These are phyloP conservation scores for Mico argentatus DNA, from an alignment of 2,797 vertebrate genomes.

Conservation along the genomic window DNA sequence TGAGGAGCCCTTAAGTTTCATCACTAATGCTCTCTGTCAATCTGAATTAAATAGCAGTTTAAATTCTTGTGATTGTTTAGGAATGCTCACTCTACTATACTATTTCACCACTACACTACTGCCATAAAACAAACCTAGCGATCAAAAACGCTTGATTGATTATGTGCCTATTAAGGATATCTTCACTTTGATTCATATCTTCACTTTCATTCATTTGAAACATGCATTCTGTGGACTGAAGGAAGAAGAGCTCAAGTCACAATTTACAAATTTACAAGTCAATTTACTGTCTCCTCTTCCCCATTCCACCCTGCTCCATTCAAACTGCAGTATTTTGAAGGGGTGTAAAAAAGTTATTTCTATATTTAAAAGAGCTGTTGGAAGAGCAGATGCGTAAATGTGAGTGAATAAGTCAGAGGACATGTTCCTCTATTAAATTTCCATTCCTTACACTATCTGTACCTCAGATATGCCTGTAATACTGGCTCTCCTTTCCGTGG, in stretches of 20 bases:
- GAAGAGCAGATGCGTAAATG: not conserved
- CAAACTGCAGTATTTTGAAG: not conserved
- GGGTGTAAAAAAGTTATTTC: not conserved
- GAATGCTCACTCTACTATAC: not conserved
- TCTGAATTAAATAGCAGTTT: constrained; percentile 41
- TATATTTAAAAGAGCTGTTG: not conserved
- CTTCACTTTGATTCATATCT: constrained; percentile 19
- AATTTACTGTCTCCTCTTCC: not conserved
- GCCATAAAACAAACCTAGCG: constrained; percentile 39
- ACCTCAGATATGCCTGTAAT: not conserved
- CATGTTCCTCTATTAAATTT: not conserved
- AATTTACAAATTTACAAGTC: not conserved
- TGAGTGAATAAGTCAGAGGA: not conserved
- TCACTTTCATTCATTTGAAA: not conserved
- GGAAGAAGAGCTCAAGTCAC: not conserved
- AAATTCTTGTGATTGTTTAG: constrained; percentile 36
- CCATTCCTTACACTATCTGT: not conserved
- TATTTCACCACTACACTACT: not conserved
- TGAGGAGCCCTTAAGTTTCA: not conserved
- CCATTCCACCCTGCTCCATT: not conserved
- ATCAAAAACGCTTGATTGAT: not conserved
- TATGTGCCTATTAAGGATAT: not conserved
- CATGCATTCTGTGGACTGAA: not conserved
- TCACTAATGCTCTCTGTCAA: constrained; percentile 27
- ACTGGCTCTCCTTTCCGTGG: not conserved